A percentile compares a stretch with the other conserved stretches of the same genome.
These are phyloP conservation scores for Apodemus sylvaticus DNA, from an alignment of 2,113 vertebrate genomes.

Conservation along the genomic window DNA sequence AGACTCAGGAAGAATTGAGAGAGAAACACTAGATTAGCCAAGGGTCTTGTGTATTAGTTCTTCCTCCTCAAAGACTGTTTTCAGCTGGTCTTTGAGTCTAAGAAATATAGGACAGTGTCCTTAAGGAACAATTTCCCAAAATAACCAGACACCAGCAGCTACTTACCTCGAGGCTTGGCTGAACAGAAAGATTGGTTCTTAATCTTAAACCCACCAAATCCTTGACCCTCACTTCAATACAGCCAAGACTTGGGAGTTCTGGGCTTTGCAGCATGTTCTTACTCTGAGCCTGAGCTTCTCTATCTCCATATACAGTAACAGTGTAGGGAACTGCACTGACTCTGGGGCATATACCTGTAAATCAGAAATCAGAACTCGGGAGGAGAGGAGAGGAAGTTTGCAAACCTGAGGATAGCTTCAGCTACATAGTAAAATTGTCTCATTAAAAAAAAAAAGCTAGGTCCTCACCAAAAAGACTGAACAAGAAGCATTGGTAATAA, in stretches of 20 bases:
- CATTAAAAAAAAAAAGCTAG: neutral
- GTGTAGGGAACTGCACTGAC: neutral
- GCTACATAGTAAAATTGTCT: neutral
- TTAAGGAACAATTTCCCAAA: conserved; percentile 42
- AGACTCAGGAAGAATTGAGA: conserved; percentile 14
- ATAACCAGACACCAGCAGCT: neutral
- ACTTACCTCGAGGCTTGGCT: conserved; percentile 4
- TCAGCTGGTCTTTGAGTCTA: neutral
- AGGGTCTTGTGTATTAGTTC: neutral
- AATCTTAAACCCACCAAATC: neutral
- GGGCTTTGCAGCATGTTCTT: neutral
- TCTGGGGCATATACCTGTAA: neutral
- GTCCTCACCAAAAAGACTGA: conserved; percentile 26
- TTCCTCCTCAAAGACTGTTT: conserved; percentile 17
- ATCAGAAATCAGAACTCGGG: neutral
- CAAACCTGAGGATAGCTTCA: neutral
- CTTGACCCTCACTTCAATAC: neutral
- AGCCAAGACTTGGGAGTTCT: neutral
- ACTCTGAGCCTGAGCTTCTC: neutral
- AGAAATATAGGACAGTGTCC: conserved; percentile 30
- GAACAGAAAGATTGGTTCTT: conserved; percentile 30
- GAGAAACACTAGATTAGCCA: conserved; percentile 45
- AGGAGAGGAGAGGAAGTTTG: neutral
- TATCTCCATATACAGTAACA: neutral
- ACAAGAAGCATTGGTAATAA: neutral